Evolutionary conservation across 1,140 invertebrate genomes (phyloP), one percentile per base, ranked within the genome.

Genomic region (Drosophila sp.): DNA sequence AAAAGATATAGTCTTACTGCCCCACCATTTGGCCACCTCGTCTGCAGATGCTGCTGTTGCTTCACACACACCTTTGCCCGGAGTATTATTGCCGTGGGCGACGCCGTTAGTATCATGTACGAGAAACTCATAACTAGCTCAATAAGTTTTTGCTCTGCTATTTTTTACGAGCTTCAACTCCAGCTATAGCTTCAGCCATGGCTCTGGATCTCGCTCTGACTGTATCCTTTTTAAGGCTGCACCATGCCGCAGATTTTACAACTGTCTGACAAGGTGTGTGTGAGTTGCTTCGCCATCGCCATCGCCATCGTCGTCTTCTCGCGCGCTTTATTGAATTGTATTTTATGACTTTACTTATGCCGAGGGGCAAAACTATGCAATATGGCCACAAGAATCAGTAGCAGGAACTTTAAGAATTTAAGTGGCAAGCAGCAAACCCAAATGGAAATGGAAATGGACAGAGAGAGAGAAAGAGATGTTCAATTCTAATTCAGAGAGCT

Each of bases 61-160:
- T 1, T 23, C 17, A 6, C 23, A 6, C 7, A 2, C 3, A 8
- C 23, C 25, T 27, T 7, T 50, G 47, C 71, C 71, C 79, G 66
- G 63, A 61, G 70, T 80, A 86, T 87, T 86, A 86, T 86, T 86
- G 79, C 84, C 69, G 79, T 57, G 72, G 72, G 76, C 79, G 79
- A 56, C 65, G 84, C 79, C 79, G 79, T 89, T 87, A 87, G 84
- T 89, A 84, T 80, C 84, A 90, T 89, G 84, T 89, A 89, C 85
- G 77, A 72, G 77, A 72, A 87, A 89, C 80, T 89, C 84, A 89
- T 89, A 89, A 89, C 84, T 89, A 87, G 84, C 84, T 89, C 84
- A 89, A 89, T 89, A 89, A 89, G 84, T 50, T 89, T 89, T 89
- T 84, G 66, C 70, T 68, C 47, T 41, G 85, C 84, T 79, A 80